phyloP scores from a whole-genome alignment of 2,888 invertebrate genomes.

The Synergus umbraculus region DNA sequence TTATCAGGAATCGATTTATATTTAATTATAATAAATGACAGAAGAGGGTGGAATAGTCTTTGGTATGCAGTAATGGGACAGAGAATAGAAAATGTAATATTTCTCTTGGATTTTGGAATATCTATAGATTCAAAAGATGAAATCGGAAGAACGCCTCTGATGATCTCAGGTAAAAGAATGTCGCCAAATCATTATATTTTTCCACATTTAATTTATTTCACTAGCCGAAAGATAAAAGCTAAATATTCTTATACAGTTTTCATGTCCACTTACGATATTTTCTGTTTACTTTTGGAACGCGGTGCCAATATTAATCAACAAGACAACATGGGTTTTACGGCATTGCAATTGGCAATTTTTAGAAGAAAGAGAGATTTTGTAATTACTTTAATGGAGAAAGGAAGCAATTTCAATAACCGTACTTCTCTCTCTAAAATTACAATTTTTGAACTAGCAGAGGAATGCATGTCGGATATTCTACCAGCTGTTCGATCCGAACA shows the following conservation, averaged over 20 bases:
- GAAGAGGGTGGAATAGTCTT: slow-evolving; percentile 61
- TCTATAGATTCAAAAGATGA: slow-evolving; percentile 52
- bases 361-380: slow-evolving; percentile 57
- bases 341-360: slow-evolving; percentile 59
- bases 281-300: slow-evolving; percentile 52
- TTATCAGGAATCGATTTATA: no score
- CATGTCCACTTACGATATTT: slow-evolving; percentile 55
- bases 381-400: slow-evolving; percentile 50
- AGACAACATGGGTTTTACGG: slow-evolving; percentile 55
- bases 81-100: slow-evolving; percentile 52
- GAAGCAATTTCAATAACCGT: slow-evolving; percentile 36
- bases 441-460: slow-evolving; percentile 51
- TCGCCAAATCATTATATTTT: no score
- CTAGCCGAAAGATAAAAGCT: background rate
- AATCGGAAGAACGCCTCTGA: slow-evolving; percentile 59
- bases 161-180: slow-evolving; percentile 57
- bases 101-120: slow-evolving; percentile 53
- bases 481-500: slow-evolving; percentile 35
- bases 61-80: slow-evolving; percentile 60
- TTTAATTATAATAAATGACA: slow-evolving; percentile 41
- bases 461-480: slow-evolving; percentile 56
- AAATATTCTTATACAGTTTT: slow-evolving; percentile 51
- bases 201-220: background rate
- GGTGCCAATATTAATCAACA: slow-evolving; percentile 50
- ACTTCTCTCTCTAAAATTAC: slow-evolving; percentile 49